Percentiles rank a stretch among this genome's conserved stretches.
Conservation (phyloP, 2,113 vertebrate species). For the Lethenteron reissneri region DNA sequence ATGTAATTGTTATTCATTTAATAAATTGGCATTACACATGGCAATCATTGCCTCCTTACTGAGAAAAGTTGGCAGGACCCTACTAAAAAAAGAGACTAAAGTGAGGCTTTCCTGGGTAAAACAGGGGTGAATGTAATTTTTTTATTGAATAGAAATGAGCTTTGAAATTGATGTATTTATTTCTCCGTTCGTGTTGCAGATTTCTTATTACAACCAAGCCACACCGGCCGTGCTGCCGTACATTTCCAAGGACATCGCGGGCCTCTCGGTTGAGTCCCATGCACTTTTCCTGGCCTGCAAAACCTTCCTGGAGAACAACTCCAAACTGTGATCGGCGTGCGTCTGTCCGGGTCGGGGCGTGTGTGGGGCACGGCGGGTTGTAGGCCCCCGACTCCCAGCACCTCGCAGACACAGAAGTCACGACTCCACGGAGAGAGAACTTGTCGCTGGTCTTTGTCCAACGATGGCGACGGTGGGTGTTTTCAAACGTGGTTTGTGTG, state of each 20-base stretch:
- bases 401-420: no score
- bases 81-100: not conserved
- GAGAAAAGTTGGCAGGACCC: not conserved
- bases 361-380: no score
- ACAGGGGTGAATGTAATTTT: not conserved
- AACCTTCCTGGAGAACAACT: constrained; percentile 48
- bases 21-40: no score
- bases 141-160: not conserved
- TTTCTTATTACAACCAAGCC: constrained; percentile 84
- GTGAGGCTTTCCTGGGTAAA: not conserved
- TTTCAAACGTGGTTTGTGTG: no score
- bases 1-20: no score
- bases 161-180: not conserved
- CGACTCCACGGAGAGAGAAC: no score
- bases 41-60: not conserved
- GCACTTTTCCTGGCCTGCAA: constrained; percentile 46
- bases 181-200: constrained; percentile 20
- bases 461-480: no score
- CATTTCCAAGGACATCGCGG: constrained; percentile 55
- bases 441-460: no score
- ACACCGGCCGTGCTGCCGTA: constrained; percentile 53
- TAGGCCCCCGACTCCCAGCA: no score
- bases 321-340: not conserved
- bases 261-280: constrained; percentile 54
- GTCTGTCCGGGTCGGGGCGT: no score